A percentile compares a stretch with the other conserved stretches of the same genome.
Conservation (phyloP, 2,113 vertebrate species). For the Xenopus borealis region DNA sequence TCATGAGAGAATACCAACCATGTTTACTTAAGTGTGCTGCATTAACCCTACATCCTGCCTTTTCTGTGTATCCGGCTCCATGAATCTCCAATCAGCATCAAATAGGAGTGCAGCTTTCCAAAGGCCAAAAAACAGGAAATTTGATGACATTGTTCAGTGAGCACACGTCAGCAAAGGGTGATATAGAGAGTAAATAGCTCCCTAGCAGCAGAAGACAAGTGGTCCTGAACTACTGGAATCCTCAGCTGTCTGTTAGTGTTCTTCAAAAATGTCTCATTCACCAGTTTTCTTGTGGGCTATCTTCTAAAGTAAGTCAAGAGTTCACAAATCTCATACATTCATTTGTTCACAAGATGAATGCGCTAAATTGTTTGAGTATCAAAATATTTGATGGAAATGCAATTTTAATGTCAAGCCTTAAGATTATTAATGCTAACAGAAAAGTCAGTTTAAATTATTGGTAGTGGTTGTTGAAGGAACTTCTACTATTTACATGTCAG, state of each 20-base stretch:
- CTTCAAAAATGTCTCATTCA: constrained; percentile 16
- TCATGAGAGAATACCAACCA: constrained; percentile 64
- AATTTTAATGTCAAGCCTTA: too few relatives aligned
- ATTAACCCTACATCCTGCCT: constrained; percentile 83
- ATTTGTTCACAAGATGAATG: too few relatives aligned
- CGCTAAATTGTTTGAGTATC: too few relatives aligned
- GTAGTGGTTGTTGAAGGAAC: too few relatives aligned
- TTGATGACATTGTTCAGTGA: constrained; percentile 85
- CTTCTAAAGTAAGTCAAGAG: too few relatives aligned
- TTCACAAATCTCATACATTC: too few relatives aligned
- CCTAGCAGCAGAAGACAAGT: constrained; percentile 67
- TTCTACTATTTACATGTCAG: too few relatives aligned
- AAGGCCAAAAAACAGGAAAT: constrained; percentile 89
- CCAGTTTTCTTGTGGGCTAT: neutral
- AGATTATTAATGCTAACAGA: too few relatives aligned
- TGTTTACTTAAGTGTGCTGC: constrained; percentile 73
- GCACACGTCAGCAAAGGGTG: constrained; percentile 80
- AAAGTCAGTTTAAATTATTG: too few relatives aligned
- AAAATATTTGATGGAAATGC: too few relatives aligned
- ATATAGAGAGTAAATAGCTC: constrained; percentile 85
- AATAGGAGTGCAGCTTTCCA: constrained; percentile 74
- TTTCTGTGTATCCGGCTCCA: constrained; percentile 73
- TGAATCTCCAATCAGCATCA: constrained; percentile 63
- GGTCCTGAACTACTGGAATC: constrained; percentile 67
- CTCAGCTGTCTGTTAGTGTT: constrained; percentile 57